Evolutionary conservation across 1,140 invertebrate genomes (phyloP), one percentile per base, ranked within the genome.

Genomic region (Pseudoatta argentina): DNA sequence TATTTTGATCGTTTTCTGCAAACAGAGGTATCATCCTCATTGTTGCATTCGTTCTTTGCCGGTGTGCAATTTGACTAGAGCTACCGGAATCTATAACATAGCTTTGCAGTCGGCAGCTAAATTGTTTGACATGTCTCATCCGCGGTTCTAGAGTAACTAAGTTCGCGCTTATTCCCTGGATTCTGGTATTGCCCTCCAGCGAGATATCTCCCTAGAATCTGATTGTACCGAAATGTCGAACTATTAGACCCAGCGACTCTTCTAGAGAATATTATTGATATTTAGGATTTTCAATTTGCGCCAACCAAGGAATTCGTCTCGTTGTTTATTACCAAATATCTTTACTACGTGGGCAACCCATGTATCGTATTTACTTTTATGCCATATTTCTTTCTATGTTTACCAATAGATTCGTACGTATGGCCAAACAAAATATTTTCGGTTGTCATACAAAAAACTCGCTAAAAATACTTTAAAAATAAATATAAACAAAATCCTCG

Each of bases 91-190:
- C 67, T 72, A 55, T 81, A 24, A 30, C 66, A 8, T 6, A 48
- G 67, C 21, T 59, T 44, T 59, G 66, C 53, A 82, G 53, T 82
- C 39, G 55, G 55, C 79, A 61, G 55, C 69, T 83, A 83, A 83
- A 83, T 83, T 83, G 55, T 83, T 83, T 75, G 69, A 83, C 79
- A 67, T 75, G 69, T 75, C 69, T 83, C 69, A 57, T 73, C 39
- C 34, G 30, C 55, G 24, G 7, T 73, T 75, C 69, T 34, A 34
- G 14, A 24, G 79, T 83, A 83, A 83, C 79, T 61, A 83, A 83
- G 79, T 83, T 83, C 55, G 14, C 69, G 69, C 57, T 73, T 61
- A 55, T 83, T 75, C 27, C n/a, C 14, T 18, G 69, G 39, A 61
- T 63, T 73, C 55, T 27, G 55, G n/a, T 10, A 48, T 73, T 61